phyloP scores from a whole-genome alignment of 2,797 vertebrate genomes.

The Merluccius polli region DNA sequence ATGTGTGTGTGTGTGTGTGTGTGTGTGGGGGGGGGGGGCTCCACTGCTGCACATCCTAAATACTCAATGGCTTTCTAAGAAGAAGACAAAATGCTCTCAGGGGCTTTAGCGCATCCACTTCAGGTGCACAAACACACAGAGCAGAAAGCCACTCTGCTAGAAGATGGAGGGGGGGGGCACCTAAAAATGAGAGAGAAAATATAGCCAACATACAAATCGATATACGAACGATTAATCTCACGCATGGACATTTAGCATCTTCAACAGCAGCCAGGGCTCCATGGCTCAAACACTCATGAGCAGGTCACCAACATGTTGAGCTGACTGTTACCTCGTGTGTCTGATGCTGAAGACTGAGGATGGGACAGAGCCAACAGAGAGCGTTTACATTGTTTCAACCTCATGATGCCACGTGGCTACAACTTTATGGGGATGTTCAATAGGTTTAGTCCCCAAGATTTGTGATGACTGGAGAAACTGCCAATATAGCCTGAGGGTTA shows the following conservation, averaged over 20 bases:
- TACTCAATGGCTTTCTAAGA: constrained; percentile 61
- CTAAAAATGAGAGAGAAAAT: constrained; percentile 43
- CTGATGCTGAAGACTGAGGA: no score
- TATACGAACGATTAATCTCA: neutral
- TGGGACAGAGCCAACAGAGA: no score
- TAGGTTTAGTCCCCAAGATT: neutral
- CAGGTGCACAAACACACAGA: constrained; percentile 65
- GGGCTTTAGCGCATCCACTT: constrained; percentile 72
- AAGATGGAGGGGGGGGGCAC: constrained; percentile 11
- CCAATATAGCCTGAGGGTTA: neutral
- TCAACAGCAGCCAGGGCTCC: neutral
- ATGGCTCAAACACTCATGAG: no score
- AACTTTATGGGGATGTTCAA: neutral
- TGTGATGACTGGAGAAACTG: no score
- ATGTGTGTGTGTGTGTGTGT: constrained; percentile 17
- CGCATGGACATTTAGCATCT: neutral
- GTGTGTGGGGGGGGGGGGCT: constrained; percentile 31
- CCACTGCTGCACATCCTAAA: constrained; percentile 58
- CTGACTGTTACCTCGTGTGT: no score
- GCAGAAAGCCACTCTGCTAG: constrained; percentile 64
- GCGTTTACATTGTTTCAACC: no score
- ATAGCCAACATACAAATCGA: neutral
- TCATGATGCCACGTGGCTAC: no score
- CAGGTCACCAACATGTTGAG: no score
- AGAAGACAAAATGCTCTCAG: constrained; percentile 66